Evolutionary conservation across 2,888 invertebrate genomes (phyloP), one percentile per base, ranked within the genome.

Genomic region (Eucera pruinosa): DNA sequence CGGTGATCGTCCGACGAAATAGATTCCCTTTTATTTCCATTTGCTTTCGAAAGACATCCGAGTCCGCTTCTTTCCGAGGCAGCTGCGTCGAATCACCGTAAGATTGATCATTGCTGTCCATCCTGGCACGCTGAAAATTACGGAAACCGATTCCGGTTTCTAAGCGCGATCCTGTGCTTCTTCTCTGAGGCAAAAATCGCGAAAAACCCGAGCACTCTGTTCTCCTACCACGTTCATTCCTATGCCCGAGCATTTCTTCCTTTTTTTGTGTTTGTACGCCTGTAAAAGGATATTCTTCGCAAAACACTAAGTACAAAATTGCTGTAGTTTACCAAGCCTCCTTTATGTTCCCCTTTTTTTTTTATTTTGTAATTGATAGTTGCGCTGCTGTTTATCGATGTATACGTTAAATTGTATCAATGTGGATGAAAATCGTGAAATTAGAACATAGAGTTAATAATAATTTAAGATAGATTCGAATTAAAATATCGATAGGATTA

Each of bases 91-190:
- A 68, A 78, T 72, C 67, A 60, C 58, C 52, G 48, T 33, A 69
- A 80, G 78, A 80, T 80, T 78, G 78, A 80, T 80, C 69, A 78
- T 68, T 61, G 50, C 72, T 62, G 78, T 72, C 72, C n/a, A 45
- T 62, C 43, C 52, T 52, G 78, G 71, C 66, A 58, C 52, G 78
- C 57, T 78, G 78, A 62, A 78, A 78, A 78, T 77, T 78, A 78
- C 78, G 71, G 78, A 78, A 78, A 66, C 66, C 43, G 78, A 78
- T 67, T 78, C 78, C 78, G 58, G 78, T 78, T 77, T 78, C 62
- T 71, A 71, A 65, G 55, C 69, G 76, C 48, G 57, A 47, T 20
- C 57, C 9, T 25, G 55, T 20, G 52, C 39, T 70, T 25, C 45
- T n/a, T 30, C 15, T 18, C 5, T 1, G 2, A 27, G 27, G 62